phyloP scores from a whole-genome alignment of 2,113 vertebrate genomes.

The Thamnaconus septentrionalis region DNA sequence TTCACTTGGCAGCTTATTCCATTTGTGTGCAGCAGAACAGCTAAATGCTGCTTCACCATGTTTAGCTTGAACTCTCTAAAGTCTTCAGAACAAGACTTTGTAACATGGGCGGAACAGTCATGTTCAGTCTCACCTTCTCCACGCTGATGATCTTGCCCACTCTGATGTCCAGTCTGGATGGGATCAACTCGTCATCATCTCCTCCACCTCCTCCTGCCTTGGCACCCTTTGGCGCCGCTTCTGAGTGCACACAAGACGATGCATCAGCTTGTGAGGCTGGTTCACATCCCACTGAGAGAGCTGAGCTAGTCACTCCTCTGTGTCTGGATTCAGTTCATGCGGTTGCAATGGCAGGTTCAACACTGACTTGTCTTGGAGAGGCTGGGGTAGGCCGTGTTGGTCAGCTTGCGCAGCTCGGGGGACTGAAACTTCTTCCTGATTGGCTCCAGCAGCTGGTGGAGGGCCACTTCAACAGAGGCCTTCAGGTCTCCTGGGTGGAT shows the following conservation, averaged over 20 bases:
- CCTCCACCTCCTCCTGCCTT: conserved; percentile 67
- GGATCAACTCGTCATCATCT: conserved; percentile 81
- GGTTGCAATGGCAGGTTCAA: neutral
- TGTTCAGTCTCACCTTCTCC: conserved; percentile 80
- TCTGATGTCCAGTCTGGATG: conserved; percentile 90
- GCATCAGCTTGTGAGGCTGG: neutral
- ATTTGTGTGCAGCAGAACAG: too few relatives aligned
- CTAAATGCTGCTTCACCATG: too few relatives aligned
- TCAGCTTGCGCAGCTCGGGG: conserved; percentile 86
- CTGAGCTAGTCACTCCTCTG: too few relatives aligned
- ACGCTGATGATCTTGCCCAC: conserved; percentile 92
- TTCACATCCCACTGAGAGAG: neutral
- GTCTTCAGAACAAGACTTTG: too few relatives aligned
- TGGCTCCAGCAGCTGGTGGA: conserved; percentile 92
- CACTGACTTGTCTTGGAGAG: conserved; percentile 85
- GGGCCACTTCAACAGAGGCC: conserved; percentile 87
- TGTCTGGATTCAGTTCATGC: neutral
- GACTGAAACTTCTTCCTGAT: conserved; percentile 92
- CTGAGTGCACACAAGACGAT: conserved; percentile 63
- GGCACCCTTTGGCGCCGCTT: conserved; percentile 76
- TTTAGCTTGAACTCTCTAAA: too few relatives aligned
- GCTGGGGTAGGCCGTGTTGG: conserved; percentile 83
- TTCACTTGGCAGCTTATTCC: too few relatives aligned
- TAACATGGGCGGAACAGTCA: too few relatives aligned
- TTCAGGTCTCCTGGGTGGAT: conserved; percentile 96